Conservation (phyloP, 2,113 vertebrate genomes). For the Lagenorhynchus albirostris region DNA sequence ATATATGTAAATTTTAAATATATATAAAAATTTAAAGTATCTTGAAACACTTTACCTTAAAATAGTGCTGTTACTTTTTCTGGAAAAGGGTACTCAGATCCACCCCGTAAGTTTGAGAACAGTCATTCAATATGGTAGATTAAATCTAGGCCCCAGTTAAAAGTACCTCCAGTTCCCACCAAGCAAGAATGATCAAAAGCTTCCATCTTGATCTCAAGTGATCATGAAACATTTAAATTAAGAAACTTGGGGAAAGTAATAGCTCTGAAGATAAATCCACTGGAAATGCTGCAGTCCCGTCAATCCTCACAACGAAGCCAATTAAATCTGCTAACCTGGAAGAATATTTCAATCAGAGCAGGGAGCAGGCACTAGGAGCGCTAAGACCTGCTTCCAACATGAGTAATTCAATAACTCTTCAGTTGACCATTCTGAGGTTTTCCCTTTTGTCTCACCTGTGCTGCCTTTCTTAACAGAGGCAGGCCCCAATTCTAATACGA, state of each 20-base stretch:
- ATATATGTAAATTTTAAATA: background rate
- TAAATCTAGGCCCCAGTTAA: background rate
- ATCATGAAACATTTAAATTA: conserved; percentile 52
- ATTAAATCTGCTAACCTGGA: background rate
- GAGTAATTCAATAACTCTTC: background rate
- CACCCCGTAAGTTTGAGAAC: background rate
- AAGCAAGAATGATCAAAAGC: conserved; percentile 36
- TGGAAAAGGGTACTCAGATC: background rate
- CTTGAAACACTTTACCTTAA: conserved; percentile 17
- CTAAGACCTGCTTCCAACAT: background rate
- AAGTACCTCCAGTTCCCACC: conserved; percentile 42
- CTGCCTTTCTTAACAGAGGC: background rate
- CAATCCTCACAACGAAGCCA: background rate
- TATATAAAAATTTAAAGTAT: background rate
- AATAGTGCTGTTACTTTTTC: background rate
- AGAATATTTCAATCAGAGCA: background rate
- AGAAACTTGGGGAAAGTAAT: conserved; percentile 30
- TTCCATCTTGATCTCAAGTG: conserved; percentile 50
- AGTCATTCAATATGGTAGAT: conserved; percentile 20
- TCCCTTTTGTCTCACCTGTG: background rate
- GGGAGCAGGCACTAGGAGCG: background rate
- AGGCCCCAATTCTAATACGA: background rate
- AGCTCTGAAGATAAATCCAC: conserved; percentile 20
- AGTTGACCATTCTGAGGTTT: background rate
- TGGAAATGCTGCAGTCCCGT: background rate